Conservation (phyloP, 2,797 vertebrate species). For the Leucoraja ocellata region DNA sequence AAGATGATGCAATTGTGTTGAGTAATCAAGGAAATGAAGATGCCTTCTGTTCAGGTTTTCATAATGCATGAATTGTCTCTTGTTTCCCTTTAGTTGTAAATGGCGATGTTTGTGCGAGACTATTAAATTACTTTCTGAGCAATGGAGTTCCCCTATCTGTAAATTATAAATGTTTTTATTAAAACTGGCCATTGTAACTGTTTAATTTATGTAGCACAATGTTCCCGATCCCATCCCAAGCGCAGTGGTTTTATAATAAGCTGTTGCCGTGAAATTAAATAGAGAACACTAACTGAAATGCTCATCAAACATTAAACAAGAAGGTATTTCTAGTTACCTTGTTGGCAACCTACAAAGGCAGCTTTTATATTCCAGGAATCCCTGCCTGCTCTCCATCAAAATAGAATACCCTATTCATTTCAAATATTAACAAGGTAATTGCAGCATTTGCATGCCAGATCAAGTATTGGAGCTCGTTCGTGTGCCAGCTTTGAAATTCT, state of each 20-base stretch:
- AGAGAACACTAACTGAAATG: background rate
- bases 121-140: background rate
- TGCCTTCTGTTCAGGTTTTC: conserved; percentile 10
- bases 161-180: background rate
- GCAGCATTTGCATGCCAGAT: background rate
- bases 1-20: conserved; percentile 33
- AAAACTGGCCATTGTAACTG: background rate
- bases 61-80: conserved; percentile 32
- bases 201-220: background rate
- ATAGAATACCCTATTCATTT: background rate
- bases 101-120: background rate
- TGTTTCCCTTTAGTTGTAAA: conserved; percentile 31
- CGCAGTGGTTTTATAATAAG: background rate
- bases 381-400: background rate
- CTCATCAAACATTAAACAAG: background rate
- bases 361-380: background rate
- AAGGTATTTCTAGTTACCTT: background rate
- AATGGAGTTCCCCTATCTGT: background rate
- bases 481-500: background rate
- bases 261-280: background rate
- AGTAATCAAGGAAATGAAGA: conserved; percentile 35
- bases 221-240: background rate
- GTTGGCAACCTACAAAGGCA: background rate
- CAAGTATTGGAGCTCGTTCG: background rate
- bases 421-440: background rate